Conservation (phyloP, 2,888 invertebrate genomes). For the Noctua janthe region DNA sequence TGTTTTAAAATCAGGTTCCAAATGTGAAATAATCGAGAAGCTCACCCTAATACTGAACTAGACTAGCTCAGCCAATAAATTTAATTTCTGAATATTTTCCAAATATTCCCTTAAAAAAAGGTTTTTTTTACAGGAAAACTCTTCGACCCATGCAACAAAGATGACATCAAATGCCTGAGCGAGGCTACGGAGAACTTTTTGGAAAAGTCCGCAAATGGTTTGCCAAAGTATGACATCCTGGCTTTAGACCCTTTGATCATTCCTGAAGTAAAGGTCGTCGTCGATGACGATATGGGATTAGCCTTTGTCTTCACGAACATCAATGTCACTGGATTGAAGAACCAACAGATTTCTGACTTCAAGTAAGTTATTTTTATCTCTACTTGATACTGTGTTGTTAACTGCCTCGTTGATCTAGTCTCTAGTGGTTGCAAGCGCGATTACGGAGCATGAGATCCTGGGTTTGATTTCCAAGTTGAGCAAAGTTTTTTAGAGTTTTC, state of each 20-base stretch:
- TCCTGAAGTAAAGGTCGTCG: constrained; percentile 68
- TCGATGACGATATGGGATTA: constrained; percentile 70
- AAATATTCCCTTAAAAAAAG: no score
- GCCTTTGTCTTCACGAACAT: constrained; percentile 76
- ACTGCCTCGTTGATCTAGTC: background rate
- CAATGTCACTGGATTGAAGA: constrained; percentile 79
- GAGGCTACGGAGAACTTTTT: constrained; percentile 79
- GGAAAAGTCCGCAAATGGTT: constrained; percentile 78
- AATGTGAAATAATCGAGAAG: background rate
- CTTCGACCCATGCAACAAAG: constrained; percentile 75
- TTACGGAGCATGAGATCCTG: background rate
- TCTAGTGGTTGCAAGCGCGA: background rate
- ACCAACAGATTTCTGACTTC: constrained; percentile 78
- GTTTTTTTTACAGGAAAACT: constrained; percentile 56
- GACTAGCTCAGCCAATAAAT: no score
- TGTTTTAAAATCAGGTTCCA: background rate
- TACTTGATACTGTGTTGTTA: background rate
- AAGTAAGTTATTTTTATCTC: constrained; percentile 71
- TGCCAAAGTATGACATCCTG: constrained; percentile 74
- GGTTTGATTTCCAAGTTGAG: background rate
- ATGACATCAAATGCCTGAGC: constrained; percentile 81
- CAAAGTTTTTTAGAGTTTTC: background rate
- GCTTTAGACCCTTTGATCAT: constrained; percentile 80
- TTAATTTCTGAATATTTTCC: background rate
- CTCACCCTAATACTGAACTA: background rate